phyloP scores from a whole-genome alignment of 1,140 invertebrate species.

The Calephelis nemesis region DNA sequence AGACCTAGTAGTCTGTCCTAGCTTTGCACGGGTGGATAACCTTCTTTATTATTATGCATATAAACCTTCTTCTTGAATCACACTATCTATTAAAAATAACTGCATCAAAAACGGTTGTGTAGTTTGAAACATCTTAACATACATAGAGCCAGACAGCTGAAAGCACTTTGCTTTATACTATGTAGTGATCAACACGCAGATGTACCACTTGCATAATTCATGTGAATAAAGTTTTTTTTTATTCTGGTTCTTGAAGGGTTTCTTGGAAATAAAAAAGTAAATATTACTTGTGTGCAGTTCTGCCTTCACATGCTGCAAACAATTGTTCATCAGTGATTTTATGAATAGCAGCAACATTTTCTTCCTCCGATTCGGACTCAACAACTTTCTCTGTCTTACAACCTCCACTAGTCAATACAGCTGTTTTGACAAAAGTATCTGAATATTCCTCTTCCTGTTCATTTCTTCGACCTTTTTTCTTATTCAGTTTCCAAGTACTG shows the following conservation, averaged over 20 bases:
- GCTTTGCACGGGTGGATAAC: too few species aligned
- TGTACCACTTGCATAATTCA: too few species aligned
- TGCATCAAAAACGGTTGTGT: too few species aligned
- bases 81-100: too few species aligned
- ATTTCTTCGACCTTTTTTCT: conserved; percentile 41
- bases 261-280: not conserved
- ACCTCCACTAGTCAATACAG: conserved; percentile 69
- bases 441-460: conserved; percentile 44
- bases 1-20: too few species aligned
- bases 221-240: too few species aligned
- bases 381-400: conserved; percentile 47
- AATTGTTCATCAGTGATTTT: conserved; percentile 87
- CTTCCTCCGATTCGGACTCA: conserved; percentile 47
- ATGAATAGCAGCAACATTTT: conserved; percentile 39
- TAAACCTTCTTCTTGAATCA: too few species aligned
- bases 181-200: too few species aligned
- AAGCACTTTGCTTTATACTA: too few species aligned
- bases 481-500: conserved; percentile 57
- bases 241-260: not conserved
- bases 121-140: too few species aligned
- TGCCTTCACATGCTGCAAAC: conserved; percentile 86
- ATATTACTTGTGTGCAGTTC: conserved; percentile 88
- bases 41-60: too few species aligned
- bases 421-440: conserved; percentile 75
- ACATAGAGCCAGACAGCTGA: too few species aligned